A percentile compares a stretch with the other conserved stretches of the same genome.
Evolutionary conservation across 2,888 invertebrate genomes (phyloP).

Genomic region (Arenicola marina): DNA sequence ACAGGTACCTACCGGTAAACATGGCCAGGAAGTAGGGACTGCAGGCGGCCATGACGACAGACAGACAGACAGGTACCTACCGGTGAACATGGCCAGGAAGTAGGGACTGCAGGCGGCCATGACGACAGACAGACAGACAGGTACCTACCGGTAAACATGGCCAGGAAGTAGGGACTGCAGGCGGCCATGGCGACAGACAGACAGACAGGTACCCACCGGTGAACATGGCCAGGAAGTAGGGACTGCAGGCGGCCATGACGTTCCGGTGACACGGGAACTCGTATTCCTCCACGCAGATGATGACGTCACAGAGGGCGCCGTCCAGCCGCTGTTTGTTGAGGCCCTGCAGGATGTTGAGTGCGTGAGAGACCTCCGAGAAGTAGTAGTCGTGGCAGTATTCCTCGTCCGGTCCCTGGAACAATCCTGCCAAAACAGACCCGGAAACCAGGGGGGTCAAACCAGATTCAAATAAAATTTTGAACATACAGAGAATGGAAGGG

Average conservation of each 20-base stretch:
- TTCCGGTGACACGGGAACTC: slow-evolving; percentile 15
- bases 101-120: no score
- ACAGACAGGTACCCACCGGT: not conserved
- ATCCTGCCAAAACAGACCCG: not conserved
- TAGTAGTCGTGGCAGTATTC: slow-evolving; percentile 6
- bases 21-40: no score
- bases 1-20: no score
- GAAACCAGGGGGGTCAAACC: not conserved
- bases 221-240: slow-evolving; percentile 17
- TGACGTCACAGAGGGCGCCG: slow-evolving; percentile 14
- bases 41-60: no score
- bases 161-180: slow-evolving; percentile 14
- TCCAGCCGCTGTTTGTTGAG: slow-evolving; percentile 11
- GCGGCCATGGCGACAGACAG: not conserved
- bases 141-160: slow-evolving; percentile 9
- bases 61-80: no score
- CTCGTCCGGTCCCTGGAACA: not conserved
- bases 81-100: no score
- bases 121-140: not conserved
- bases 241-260: slow-evolving; percentile 13
- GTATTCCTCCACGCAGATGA: slow-evolving; percentile 9
- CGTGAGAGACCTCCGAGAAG: slow-evolving; percentile 9
- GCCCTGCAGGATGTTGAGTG: slow-evolving; percentile 8
- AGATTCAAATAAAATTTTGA: no score
- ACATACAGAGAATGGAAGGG: no score